Percentiles rank a stretch among this genome's conserved stretches.
Evolutionary conservation across 2,113 vertebrate species (phyloP).

Genomic region (Psittacus erithacus): DNA sequence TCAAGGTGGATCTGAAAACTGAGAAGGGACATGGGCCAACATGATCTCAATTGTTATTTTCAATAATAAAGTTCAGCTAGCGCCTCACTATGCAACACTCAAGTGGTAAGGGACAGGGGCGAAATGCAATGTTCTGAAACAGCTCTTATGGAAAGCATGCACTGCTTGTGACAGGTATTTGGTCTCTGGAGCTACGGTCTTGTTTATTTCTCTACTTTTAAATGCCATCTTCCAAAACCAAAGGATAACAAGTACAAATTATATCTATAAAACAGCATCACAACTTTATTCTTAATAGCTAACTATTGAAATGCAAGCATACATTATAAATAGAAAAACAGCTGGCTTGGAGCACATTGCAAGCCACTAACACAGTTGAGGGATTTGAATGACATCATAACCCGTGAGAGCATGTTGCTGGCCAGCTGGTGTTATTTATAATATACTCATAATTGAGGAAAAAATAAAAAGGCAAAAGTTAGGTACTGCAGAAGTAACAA

Average conservation of each 20-base stretch:
- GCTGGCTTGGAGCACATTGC: constrained; percentile 75
- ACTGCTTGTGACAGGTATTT: background rate
- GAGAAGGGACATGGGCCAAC: background rate
- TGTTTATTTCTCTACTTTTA: constrained; percentile 27
- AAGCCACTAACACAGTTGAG: constrained; percentile 74
- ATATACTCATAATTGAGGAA: constrained; percentile 71
- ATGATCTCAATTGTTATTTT: constrained; percentile 30
- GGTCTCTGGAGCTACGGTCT: constrained; percentile 19
- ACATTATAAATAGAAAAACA: constrained; percentile 82
- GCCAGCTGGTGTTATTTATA: constrained; percentile 81
- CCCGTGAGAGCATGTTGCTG: constrained; percentile 75
- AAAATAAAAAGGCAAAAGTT: constrained; percentile 57
- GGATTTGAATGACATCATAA: constrained; percentile 82
- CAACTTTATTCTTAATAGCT: constrained; percentile 56
- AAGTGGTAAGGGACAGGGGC: background rate
- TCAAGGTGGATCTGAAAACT: constrained; percentile 46
- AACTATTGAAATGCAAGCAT: constrained; percentile 70
- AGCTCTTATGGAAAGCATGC: constrained; percentile 5
- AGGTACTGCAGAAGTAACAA: constrained; percentile 46
- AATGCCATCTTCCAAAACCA: constrained; percentile 34
- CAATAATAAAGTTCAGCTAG: background rate
- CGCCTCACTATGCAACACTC: background rate
- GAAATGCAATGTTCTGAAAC: background rate
- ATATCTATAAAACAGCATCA: constrained; percentile 57
- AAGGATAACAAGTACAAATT: constrained; percentile 45